Base-by-base conservation (phyloP, 35 echinoderm and acorn worm species). In the Strongylocentrotus purpuratus region DNA sequence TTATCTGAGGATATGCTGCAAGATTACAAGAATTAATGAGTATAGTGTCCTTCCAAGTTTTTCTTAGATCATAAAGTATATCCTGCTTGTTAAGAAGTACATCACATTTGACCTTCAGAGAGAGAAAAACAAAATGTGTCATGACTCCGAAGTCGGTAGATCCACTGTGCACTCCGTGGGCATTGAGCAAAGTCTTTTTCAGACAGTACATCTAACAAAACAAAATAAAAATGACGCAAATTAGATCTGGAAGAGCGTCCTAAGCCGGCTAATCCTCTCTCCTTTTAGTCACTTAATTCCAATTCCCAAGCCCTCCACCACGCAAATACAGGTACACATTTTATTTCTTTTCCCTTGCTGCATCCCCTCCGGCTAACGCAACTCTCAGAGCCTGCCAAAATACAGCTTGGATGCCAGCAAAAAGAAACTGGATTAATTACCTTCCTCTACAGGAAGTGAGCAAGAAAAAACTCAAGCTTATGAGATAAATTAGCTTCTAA, bases 391-490 rank as follows among this genome's bases (percentile, higher is more conserved):
- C 20, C 31, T 58, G 45, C 48, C 48, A 47, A 25, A 93, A 93
- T 93, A 25, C 91, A 32, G 46, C 18, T n/a, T 46, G 91, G 46
- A 93, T 93, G 91, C 91, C 45, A 58, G n/a, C 13, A 50, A 58
- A 58, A 93, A 93, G 91, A 93, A 93, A 93, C 45, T 93, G 48
- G 91, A 93, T 93, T 93, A 93, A 93, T 93, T 93, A 58, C 91
- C 91, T 48, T 93, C 91, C 91, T 58, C 45, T 18, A 58, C 91
- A 93, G 91, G 91, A 93, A 93, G 91, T 93, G 91, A 47, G 91
- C 48, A 46, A 58, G 45, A 89, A 89, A 89, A 93, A 93, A 93
- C 32, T 46, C 91, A 50, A 93, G 91, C 91, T 93, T 93, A 93
- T 48, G 91, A 93, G 91, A 93, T 93, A 47, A 48, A 93, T 93